These are phyloP conservation scores for Carduelis carduelis DNA, from an alignment of 2,797 vertebrate genomes.

Conservation along the genomic window DNA sequence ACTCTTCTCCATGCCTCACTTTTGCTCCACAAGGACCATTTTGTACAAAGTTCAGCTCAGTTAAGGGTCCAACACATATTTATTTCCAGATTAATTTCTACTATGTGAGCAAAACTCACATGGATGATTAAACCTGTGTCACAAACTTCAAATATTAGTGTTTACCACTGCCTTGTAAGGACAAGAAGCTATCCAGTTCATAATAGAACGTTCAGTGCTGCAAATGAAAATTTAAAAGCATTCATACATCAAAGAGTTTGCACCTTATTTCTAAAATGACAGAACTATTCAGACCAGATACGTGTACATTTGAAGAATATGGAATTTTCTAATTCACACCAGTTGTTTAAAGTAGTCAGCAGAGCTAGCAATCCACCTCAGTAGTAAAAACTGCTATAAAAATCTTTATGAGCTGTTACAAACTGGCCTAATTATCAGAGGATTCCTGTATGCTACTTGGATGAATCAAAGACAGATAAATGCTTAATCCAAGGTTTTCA, in stretches of 20 bases:
- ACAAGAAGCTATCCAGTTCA: background rate
- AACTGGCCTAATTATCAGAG: background rate
- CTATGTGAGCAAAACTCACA: background rate
- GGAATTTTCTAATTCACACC: background rate
- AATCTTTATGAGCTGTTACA: background rate
- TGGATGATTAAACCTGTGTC: background rate
- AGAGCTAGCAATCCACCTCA: background rate
- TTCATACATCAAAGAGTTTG: background rate
- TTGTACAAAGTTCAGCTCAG: background rate
- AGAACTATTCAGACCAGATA: background rate
- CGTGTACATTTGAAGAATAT: accelerated
- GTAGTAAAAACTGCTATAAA: background rate
- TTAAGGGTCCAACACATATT: background rate
- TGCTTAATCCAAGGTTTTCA: background rate
- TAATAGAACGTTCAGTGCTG: background rate
- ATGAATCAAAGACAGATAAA: background rate
- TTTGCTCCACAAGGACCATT: background rate
- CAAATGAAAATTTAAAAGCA: background rate
- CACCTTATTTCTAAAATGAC: background rate
- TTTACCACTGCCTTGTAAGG: background rate
- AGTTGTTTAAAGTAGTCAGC: background rate
- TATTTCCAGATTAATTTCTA: background rate
- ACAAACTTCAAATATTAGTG: background rate
- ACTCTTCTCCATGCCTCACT: background rate
- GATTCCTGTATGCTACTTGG: background rate